Percentiles rank a stretch among this genome's conserved stretches.
These are phyloP conservation scores for Percina caprodes DNA, from an alignment of 2,113 vertebrate species.

Conservation along the genomic window DNA sequence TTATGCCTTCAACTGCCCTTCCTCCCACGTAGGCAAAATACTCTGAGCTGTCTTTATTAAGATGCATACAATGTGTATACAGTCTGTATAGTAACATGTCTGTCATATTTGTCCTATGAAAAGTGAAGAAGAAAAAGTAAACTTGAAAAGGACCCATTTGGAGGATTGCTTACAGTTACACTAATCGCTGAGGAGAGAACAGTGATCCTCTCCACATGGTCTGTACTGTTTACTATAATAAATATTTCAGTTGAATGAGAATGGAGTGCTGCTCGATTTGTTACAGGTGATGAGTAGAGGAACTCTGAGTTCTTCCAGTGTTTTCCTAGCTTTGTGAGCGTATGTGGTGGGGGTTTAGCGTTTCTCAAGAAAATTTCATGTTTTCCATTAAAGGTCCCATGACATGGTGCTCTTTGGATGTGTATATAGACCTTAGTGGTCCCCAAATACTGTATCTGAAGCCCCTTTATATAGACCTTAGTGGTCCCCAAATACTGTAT, in stretches of 20 bases:
- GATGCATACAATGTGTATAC: constrained; percentile 79
- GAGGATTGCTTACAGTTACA: constrained; percentile 41
- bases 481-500: no score
- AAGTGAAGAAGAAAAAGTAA: constrained; percentile 65
- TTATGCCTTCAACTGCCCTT: constrained; percentile 49
- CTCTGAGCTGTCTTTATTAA: constrained; percentile 71
- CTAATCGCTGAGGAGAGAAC: constrained; percentile 55
- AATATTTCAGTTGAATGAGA: constrained; percentile 82
- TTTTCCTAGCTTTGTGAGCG: no score
- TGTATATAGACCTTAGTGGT: no score
- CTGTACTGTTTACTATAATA: constrained; percentile 87
- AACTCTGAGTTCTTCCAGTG: background rate
- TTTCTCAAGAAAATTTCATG: no score
- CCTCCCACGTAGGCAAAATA: constrained; percentile 57
- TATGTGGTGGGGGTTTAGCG: no score
- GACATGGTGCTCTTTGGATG: no score
- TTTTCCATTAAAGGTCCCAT: no score
- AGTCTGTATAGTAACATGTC: constrained; percentile 81
- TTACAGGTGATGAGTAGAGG: background rate
- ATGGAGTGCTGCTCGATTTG: constrained; percentile 26
- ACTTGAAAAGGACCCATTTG: constrained; percentile 64
- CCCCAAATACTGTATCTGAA: no score
- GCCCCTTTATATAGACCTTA: no score
- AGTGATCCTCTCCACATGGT: constrained; percentile 83
- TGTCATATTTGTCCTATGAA: constrained; percentile 82